phyloP scores from a whole-genome alignment of 2,113 vertebrate species.

The Formicarius rufipectus region DNA sequence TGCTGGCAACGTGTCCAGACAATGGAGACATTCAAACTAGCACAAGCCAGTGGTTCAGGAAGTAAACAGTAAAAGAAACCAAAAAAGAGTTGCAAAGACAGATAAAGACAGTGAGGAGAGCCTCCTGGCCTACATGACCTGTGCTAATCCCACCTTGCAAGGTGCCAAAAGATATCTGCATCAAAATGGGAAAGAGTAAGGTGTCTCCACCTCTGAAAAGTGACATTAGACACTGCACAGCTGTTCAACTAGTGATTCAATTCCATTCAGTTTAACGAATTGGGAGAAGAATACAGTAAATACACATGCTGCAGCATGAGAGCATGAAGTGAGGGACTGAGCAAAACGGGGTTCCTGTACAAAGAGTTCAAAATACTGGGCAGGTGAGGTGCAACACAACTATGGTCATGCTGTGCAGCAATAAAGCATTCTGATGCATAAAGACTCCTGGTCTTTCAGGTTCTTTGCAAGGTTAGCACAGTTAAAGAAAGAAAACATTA shows the following conservation, averaged over 20 bases:
- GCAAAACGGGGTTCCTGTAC: not conserved
- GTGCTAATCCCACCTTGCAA: slow-evolving; percentile 54
- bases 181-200: slow-evolving; percentile 58
- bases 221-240: slow-evolving; percentile 61
- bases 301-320: not conserved
- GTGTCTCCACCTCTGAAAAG: slow-evolving; percentile 35
- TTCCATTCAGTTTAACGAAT: not conserved
- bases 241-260: slow-evolving; percentile 66
- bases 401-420: rapidly evolving
- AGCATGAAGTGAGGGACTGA: not conserved
- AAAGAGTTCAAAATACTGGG: not conserved
- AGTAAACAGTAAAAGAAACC: slow-evolving; percentile 46
- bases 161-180: slow-evolving; percentile 71
- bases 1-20: slow-evolving; percentile 50
- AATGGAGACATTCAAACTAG: slow-evolving; percentile 70
- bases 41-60: not conserved
- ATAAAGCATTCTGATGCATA: not conserved
- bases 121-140: not conserved
- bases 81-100: not conserved
- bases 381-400: not conserved
- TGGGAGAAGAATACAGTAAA: not conserved
- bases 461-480: not conserved
- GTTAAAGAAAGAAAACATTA: not conserved
- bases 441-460: not conserved
- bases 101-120: not conserved